Base-by-base conservation (phyloP, 1,140 invertebrate genomes). In the Listronotus oregonensis region DNA sequence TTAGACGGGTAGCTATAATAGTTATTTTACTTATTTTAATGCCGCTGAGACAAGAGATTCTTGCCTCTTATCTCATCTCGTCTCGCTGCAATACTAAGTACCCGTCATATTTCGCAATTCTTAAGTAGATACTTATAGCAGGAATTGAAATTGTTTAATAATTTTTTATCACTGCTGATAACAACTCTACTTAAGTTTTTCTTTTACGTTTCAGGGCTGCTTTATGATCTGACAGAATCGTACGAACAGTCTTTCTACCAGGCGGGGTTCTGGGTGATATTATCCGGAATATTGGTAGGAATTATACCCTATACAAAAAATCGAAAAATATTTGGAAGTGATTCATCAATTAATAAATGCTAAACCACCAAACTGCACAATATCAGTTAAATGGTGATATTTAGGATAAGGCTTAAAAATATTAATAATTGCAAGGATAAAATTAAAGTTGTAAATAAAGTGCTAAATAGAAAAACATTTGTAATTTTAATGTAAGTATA, bases 191-290 rank as follows among this genome's bases (percentile, higher is more conserved):
- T 42, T 42, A 31, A 44, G 17, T 11, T 6, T 42, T 42, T 42
- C 43, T 57, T 44, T 34, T 15, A 46, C 12, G 15, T 70, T 71
- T 32, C 50, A 71, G 69, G 69, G 6, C 50, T 68, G 49, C 27
- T 68, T 2, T 71, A 61, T 47, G 90, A 93, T 73, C 69, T 85
- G 5, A 91, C 90, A 1, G 79, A 83, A 4, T 82, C 80, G 11
- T 94, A 91, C 85, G 85, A 91, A 44, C 80, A 86, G 34, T 87
- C 90, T 0, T 94, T 93, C 77, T 87, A 87, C 69, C 81, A 90
- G 67, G 89, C 90, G 47, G 91, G 90, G 8, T 76, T 88, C 11
- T 90, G 88, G 83, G 88, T 93, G 8, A 82, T 91, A n/a, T 68
- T 94, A 1, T 89, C 91, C 47, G 93, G 92, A 11, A 50, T 90